phyloP scores from a whole-genome alignment of 2,888 invertebrate species.

The Sminthurinus aureus region DNA sequence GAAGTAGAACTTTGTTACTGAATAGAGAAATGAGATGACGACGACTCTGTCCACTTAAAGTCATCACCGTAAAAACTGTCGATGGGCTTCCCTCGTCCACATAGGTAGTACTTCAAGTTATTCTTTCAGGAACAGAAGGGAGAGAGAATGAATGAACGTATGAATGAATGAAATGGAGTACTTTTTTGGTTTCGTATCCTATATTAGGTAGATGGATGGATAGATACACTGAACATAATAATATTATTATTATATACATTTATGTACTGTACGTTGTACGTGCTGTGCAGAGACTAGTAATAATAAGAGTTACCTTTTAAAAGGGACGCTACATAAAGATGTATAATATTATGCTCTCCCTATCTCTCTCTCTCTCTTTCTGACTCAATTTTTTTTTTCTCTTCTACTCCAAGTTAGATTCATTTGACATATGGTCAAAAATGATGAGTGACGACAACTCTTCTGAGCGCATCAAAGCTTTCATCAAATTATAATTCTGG shows the following conservation, averaged over 20 bases:
- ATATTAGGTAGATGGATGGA: too few relatives aligned
- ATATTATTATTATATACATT: background rate
- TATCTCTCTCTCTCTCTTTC: background rate
- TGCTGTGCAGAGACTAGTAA: too few relatives aligned
- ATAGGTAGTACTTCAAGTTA: background rate
- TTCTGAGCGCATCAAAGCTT: constrained; percentile 34
- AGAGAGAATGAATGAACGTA: background rate
- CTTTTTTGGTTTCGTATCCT: background rate
- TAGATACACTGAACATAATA: too few relatives aligned
- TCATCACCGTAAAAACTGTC: background rate
- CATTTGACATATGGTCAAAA: constrained; percentile 6
- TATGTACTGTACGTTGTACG: too few relatives aligned
- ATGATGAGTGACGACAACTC: constrained; percentile 32
- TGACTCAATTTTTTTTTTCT: background rate
- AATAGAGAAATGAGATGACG: background rate
- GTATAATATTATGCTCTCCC: background rate
- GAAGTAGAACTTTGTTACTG: background rate
- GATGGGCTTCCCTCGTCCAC: constrained; percentile 12
- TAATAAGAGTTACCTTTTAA: too few relatives aligned
- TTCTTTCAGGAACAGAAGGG: constrained; percentile 7
- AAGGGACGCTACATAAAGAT: too few relatives aligned
- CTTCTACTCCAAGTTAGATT: background rate
- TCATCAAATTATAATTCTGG: constrained; percentile 11
- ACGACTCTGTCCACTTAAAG: constrained; percentile 9
- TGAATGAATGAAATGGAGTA: background rate